Percentiles rank a stretch among this genome's conserved stretches.
These are phyloP conservation scores for Petrosia ficiformis DNA, from an alignment of 37 sponge, comb jelly and placozoan species.

Conservation along the genomic window DNA sequence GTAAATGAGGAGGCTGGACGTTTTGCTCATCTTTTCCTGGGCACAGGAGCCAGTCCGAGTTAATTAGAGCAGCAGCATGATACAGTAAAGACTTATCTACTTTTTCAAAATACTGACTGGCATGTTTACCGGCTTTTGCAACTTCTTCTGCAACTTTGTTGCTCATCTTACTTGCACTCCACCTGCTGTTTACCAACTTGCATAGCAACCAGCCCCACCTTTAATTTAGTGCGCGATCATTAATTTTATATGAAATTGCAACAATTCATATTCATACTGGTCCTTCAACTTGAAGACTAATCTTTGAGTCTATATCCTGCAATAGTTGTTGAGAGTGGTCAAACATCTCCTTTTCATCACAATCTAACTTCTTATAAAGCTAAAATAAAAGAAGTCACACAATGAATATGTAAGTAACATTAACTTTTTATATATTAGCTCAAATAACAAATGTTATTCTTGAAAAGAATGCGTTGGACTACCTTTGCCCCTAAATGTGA, in stretches of 20 bases:
- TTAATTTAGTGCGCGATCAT: too few relatives aligned
- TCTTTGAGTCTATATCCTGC: neutral
- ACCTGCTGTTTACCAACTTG: too few relatives aligned
- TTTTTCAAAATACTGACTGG: slow-evolving; percentile 60
- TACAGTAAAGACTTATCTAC: slow-evolving; percentile 58
- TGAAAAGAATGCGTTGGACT: too few relatives aligned
- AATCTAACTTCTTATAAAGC: slow-evolving; percentile 44
- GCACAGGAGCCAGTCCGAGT: slow-evolving; percentile 68
- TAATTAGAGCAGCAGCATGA: slow-evolving; percentile 41
- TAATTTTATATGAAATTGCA: too few relatives aligned
- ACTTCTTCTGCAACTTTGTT: slow-evolving; percentile 20
- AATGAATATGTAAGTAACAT: neutral
- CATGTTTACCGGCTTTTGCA: slow-evolving; percentile 40
- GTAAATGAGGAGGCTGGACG: slow-evolving; percentile 19
- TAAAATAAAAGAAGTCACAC: slow-evolving; percentile 9
- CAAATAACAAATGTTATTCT: too few relatives aligned
- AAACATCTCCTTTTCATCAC: slow-evolving; percentile 66
- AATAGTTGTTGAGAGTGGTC: slow-evolving; percentile 50
- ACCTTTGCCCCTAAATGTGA: too few relatives aligned
- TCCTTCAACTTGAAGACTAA: too few relatives aligned
- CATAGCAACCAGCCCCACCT: slow-evolving; percentile 1
- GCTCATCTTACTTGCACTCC: neutral
- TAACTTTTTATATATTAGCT: too few relatives aligned
- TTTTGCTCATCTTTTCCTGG: slow-evolving; percentile 6
- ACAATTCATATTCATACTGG: too few relatives aligned